Evolutionary conservation across 2,888 invertebrate genomes (phyloP).

Genomic region (Emmelina monodactyla): DNA sequence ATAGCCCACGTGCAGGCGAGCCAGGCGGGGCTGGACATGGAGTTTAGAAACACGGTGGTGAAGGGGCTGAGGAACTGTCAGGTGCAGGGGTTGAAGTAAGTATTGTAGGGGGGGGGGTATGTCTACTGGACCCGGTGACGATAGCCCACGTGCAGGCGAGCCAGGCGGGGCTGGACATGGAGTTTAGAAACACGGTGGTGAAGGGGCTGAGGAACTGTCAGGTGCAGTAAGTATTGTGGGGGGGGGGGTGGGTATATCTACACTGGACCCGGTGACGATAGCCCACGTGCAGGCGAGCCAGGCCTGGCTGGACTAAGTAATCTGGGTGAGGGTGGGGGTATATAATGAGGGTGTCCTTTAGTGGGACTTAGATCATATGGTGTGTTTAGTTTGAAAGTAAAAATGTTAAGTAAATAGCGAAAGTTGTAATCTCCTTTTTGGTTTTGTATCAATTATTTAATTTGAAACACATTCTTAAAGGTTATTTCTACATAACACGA

Average conservation of each 20-base stretch:
- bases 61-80: constrained; percentile 36
- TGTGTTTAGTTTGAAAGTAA: no score
- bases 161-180: constrained; percentile 39
- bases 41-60: constrained; percentile 39
- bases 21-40: constrained; percentile 39
- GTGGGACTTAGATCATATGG: no score
- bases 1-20: constrained; percentile 28
- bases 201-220: constrained; percentile 36
- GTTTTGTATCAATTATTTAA: no score
- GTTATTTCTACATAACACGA: no score
- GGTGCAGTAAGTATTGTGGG: no score
- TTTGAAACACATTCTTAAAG: no score
- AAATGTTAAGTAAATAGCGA: no score
- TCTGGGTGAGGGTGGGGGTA: no score
- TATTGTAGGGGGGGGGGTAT: no score
- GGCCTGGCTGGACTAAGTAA: constrained; percentile 33
- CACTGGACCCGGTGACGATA: constrained; percentile 44
- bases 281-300: constrained; percentile 29
- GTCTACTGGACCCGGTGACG: constrained; percentile 38
- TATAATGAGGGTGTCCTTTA: no score
- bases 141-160: constrained; percentile 28
- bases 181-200: constrained; percentile 39
- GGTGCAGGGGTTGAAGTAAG: constrained; percentile 33
- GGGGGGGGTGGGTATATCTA: no score
- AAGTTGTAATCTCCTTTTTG: no score